Conservation (phyloP, 1,140 invertebrate genomes). For the Drosophila chauvacae region DNA sequence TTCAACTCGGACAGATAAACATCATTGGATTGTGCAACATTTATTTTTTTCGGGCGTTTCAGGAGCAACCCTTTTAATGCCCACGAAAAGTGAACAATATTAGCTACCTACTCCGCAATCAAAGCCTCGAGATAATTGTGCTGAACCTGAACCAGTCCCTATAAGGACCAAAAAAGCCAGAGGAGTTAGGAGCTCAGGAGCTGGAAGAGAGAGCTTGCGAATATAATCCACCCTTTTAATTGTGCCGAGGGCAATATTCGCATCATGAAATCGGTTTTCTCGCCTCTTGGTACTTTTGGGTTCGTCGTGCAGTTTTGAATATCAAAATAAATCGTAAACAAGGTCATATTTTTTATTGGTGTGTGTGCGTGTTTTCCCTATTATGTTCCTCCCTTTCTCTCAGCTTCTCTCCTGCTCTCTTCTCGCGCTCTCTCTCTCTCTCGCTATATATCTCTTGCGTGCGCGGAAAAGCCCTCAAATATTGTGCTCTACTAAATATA, state of each 20-base stretch:
- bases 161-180: conserved; percentile 10
- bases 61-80: conserved; percentile 28
- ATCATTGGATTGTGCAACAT: conserved; percentile 36
- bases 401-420: conserved; percentile 32
- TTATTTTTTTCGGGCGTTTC: conserved; percentile 14
- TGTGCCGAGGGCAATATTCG: conserved; percentile 51
- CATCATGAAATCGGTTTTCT: conserved; percentile 42
- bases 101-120: conserved; percentile 65
- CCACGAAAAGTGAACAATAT: conserved; percentile 32
- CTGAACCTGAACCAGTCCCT: conserved; percentile 52
- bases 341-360: conserved; percentile 73
- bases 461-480: conserved; percentile 56
- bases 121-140: conserved; percentile 66
- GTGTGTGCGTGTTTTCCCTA: conserved; percentile 33
- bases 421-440: conserved; percentile 1
- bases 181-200: conserved; percentile 6
- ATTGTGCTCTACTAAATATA: conserved; percentile 31
- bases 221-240: conserved; percentile 45
- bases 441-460: conserved; percentile 18
- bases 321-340: conserved; percentile 84
- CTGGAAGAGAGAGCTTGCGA: conserved; percentile 26
- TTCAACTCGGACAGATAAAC: conserved; percentile 56
- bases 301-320: conserved; percentile 75
- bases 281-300: conserved; percentile 28
- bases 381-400: conserved; percentile 31